Base-by-base conservation (phyloP, 1,140 invertebrate genomes). In the Plutomurus gul region DNA sequence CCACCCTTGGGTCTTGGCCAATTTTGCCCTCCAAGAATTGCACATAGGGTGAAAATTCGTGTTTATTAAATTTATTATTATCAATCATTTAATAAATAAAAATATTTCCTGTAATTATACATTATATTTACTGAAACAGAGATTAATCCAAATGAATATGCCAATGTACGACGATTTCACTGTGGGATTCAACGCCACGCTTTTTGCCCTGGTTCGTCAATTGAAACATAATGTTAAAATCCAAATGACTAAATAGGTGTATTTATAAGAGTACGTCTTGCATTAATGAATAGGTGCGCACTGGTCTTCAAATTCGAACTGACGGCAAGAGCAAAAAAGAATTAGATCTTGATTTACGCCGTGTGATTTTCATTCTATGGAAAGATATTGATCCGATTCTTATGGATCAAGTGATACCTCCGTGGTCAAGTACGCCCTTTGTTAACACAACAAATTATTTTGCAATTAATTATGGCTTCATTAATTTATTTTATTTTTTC, bases 81-180 rank as follows among this genome's bases (percentile, higher is more conserved):
- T n/a, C n/a, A n/a, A n/a, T n/a, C n/a, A n/a, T n/a, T n/a, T n/a
- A n/a, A n/a, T n/a, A n/a, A n/a, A n/a, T n/a, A n/a, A n/a, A n/a
- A n/a, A n/a, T n/a, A n/a, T n/a, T n/a, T n/a, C n/a, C n/a, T n/a
- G n/a, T n/a, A n/a, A n/a, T n/a, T n/a, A n/a, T n/a, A n/a, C n/a
- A n/a, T n/a, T n/a, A 18, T 20, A 25, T 51, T 7, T 72, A 37
- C 49, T 6, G 86, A 86, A 89, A 27, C 86, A 94, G 92, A 91
- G 96, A 82, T 89, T 99, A 33, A 98, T 99, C 13, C 97, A 96
- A 8, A 99, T 99, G 98, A 99, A 99, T 86, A 99, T 99, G 98
- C 98, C 98, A 1, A 88, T 99, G 51, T 99, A 99, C 85, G 97
- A 95, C 79, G 98, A 99, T 87, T 98, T 98, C 11, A 99, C 98